These are phyloP conservation scores for Patagioenas fasciata DNA, from an alignment of 2,113 vertebrate genomes.

Conservation along the genomic window DNA sequence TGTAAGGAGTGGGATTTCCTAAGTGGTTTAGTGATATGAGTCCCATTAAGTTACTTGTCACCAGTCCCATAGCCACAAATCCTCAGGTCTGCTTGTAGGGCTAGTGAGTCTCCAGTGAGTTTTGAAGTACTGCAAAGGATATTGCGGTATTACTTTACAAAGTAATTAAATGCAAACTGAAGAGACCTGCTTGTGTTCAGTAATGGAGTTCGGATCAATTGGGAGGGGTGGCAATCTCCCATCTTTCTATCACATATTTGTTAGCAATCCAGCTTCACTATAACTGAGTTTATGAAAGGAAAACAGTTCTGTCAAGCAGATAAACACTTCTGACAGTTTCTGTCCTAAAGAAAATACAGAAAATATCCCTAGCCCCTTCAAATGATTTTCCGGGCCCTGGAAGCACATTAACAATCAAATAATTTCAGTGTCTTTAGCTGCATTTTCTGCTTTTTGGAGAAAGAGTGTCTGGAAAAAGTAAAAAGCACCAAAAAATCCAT, in stretches of 20 bases:
- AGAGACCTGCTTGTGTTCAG: not conserved
- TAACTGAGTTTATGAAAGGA: not conserved
- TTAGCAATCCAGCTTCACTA: not conserved
- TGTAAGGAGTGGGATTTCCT: not conserved
- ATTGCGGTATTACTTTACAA: not conserved
- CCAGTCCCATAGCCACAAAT: not conserved
- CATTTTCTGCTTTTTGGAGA: not conserved
- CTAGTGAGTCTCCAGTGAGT: not conserved
- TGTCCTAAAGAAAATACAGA: not conserved
- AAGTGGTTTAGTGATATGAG: not conserved
- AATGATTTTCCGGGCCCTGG: not conserved
- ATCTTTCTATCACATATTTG: not conserved
- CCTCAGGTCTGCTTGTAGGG: not conserved
- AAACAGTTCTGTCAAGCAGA: not conserved
- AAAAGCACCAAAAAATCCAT: not conserved
- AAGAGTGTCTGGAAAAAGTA: not conserved
- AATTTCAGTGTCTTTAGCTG: not conserved
- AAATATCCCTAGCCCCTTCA: accelerated
- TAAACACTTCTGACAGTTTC: not conserved
- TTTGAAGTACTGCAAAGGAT: not conserved
- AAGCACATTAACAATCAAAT: not conserved
- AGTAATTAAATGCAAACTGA: not conserved
- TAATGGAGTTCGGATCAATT: not conserved
- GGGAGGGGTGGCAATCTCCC: not conserved
- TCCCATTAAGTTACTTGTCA: not conserved